phyloP scores from a whole-genome alignment of 2,113 vertebrate species.

The Beaufortia kweichowensis region DNA sequence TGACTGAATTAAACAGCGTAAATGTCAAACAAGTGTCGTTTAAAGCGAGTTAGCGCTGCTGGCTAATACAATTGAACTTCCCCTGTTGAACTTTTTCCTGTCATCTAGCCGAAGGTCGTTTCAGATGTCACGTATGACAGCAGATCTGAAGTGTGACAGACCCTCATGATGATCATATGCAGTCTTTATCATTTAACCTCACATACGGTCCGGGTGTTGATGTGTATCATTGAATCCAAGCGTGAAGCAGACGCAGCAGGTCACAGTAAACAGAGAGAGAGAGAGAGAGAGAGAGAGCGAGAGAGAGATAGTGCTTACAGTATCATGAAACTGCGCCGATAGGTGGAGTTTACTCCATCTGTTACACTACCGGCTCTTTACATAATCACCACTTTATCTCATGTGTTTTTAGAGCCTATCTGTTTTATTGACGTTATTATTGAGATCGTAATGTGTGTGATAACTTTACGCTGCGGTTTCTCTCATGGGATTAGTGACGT shows the following conservation, averaged over 20 bases:
- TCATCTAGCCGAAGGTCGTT: constrained; percentile 8
- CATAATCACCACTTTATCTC: background rate
- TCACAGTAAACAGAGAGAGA: too few species aligned
- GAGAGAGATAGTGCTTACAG: background rate
- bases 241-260: background rate
- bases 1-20: background rate
- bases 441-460: too few species aligned
- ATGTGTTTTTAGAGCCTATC: background rate
- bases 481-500: too few species aligned
- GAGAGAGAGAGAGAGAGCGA: too few species aligned
- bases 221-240: background rate
- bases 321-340: constrained; percentile 11
- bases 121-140: background rate
- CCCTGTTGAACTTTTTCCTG: constrained; percentile 21
- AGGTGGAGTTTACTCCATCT: constrained; percentile 1
- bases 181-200: background rate
- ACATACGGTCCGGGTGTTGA: background rate
- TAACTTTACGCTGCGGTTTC: too few species aligned
- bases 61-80: constrained; percentile 30
- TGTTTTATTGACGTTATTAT: background rate
- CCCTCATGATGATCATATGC: background rate
- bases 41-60: constrained; percentile 3
- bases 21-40: constrained; percentile 16
- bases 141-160: background rate
- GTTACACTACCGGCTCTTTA: background rate